These are phyloP conservation scores for Enteromius treurensis DNA, from an alignment of 2,797 vertebrate species.

Conservation along the genomic window DNA sequence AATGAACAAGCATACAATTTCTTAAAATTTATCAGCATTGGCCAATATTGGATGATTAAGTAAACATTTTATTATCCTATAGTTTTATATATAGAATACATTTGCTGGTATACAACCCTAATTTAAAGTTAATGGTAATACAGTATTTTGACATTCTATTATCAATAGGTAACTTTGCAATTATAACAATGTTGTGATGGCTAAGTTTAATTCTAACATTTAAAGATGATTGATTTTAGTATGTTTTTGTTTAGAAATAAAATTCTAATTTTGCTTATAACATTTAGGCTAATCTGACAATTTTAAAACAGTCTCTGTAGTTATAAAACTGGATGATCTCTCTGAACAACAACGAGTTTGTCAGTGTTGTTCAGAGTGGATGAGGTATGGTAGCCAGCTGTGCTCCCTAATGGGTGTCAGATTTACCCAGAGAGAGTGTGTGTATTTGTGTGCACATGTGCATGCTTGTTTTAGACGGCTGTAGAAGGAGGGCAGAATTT, in stretches of 20 bases:
- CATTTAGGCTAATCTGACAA: not conserved
- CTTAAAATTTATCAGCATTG: not conserved
- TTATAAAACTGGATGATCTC: not conserved
- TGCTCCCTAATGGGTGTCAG: constrained; percentile 9
- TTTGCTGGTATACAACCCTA: not conserved
- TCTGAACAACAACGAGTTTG: not conserved
- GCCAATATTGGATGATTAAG: not conserved
- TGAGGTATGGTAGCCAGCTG: constrained; percentile 18
- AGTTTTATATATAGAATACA: not conserved
- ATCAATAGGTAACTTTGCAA: too few species aligned
- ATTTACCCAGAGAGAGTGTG: not conserved
- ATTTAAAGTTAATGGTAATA: not conserved
- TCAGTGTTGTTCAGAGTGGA: not conserved
- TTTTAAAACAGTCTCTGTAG: not conserved
- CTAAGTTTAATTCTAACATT: not conserved
- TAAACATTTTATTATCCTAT: not conserved
- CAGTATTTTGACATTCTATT: too few species aligned
- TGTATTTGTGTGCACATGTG: not conserved
- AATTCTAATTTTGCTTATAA: not conserved
- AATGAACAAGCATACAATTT: not conserved
- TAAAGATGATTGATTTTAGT: not conserved
- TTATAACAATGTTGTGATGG: not conserved
- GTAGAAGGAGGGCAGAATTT: not conserved
- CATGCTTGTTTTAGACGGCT: not conserved
- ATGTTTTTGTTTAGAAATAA: not conserved